Conservation (phyloP, 2,797 vertebrate genomes). For the Myotis planiceps region DNA sequence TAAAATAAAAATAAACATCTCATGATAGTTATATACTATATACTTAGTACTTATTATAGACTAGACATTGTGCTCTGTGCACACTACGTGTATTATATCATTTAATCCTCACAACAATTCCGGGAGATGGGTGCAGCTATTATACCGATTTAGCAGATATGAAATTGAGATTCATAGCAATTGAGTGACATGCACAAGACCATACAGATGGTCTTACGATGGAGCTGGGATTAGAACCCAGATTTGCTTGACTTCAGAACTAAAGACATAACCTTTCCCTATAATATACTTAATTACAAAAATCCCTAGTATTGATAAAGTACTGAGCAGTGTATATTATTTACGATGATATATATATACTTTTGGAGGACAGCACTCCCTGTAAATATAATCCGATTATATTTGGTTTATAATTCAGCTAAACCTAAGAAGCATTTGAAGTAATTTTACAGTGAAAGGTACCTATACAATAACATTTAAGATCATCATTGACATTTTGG, state of each 20-base stretch:
- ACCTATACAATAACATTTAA: not conserved
- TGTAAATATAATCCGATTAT: not conserved
- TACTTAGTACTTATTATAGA: not conserved
- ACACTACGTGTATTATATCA: not conserved
- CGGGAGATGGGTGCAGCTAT: not conserved
- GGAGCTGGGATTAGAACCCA: not conserved
- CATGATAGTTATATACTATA: not conserved
- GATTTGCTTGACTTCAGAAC: not conserved
- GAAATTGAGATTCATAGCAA: not conserved
- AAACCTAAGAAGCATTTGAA: not conserved
- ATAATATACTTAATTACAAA: constrained; percentile 2
- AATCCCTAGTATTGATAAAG: not conserved
- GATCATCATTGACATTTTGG: not conserved
- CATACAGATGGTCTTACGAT: not conserved
- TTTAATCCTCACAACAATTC: constrained; percentile 17
- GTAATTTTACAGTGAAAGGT: not conserved
- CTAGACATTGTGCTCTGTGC: not conserved
- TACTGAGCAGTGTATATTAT: not conserved
- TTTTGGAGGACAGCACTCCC: not conserved
- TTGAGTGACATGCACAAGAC: not conserved
- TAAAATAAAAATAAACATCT: constrained; percentile 1
- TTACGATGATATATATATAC: not conserved
- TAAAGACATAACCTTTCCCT: not conserved
- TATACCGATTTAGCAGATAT: not conserved
- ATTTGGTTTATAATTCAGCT: not conserved